These are phyloP conservation scores for Esox lucius DNA, from an alignment of 2,797 vertebrate species.

Conservation along the genomic window DNA sequence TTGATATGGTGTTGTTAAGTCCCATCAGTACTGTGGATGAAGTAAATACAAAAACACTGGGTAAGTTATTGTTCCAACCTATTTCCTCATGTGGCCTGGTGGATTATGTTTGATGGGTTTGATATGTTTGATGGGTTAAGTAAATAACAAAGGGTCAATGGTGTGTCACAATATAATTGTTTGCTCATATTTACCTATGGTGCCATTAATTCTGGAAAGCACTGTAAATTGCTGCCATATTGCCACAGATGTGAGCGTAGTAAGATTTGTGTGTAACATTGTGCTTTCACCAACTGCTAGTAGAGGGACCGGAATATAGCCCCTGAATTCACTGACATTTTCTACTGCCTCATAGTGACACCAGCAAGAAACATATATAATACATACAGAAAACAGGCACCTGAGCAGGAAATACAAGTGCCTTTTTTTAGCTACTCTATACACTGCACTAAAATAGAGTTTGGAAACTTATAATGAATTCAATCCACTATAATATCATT, in stretches of 20 bases:
- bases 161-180: too few relatives aligned
- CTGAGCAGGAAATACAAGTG: slow-evolving; percentile 20
- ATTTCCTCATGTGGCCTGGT: background rate
- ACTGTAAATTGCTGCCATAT: too few relatives aligned
- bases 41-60: background rate
- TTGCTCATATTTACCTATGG: too few relatives aligned
- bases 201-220: too few relatives aligned
- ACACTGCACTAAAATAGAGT: background rate
- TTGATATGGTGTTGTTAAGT: background rate
- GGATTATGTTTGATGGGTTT: background rate
- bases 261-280: too few relatives aligned
- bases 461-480: background rate
- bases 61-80: background rate
- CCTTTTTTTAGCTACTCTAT: background rate
- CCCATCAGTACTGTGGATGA: background rate
- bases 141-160: too few relatives aligned
- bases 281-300: background rate
- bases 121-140: too few relatives aligned
- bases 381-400: slow-evolving; percentile 15
- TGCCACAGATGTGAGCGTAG: too few relatives aligned
- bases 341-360: background rate
- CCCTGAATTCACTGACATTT: slow-evolving; percentile 7
- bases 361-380: slow-evolving; percentile 13
- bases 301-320: background rate
- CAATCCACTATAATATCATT: background rate